phyloP scores from a whole-genome alignment of 2,113 vertebrate genomes.

The Gallinago undulata region DNA sequence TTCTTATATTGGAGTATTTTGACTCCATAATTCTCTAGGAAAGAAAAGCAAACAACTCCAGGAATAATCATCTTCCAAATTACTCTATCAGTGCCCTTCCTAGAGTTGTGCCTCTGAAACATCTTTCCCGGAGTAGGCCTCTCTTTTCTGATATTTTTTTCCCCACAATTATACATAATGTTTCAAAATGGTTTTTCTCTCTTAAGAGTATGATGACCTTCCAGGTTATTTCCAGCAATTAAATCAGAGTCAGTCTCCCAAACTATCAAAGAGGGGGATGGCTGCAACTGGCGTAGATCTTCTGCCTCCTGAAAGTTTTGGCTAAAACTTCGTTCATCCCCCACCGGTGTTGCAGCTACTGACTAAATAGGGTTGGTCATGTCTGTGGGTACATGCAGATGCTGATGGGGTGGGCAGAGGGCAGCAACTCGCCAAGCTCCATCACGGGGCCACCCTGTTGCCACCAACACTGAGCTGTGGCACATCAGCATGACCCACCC shows the following conservation, averaged over 20 bases:
- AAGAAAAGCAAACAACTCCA: neutral
- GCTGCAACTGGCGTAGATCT: neutral
- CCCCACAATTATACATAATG: neutral
- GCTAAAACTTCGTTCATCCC: neutral
- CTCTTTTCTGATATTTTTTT: neutral
- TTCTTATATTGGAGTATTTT: neutral
- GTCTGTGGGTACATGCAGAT: fast-evolving
- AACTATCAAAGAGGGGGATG: fast-evolving
- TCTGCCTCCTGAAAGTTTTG: neutral
- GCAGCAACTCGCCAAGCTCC: fast-evolving
- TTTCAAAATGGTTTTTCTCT: neutral
- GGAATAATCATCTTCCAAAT: neutral
- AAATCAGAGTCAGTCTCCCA: neutral
- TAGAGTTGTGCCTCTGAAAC: neutral
- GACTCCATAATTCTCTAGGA: neutral
- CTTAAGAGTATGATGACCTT: neutral
- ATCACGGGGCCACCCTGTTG: neutral
- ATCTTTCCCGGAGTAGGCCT: neutral
- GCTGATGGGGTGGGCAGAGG: neutral
- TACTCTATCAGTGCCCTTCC: neutral
- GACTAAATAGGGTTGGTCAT: too few species aligned
- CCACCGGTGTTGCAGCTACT: neutral
- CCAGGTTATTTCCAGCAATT: neutral
- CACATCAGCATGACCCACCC: neutral
- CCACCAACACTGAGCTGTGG: neutral